phyloP scores from a whole-genome alignment of 2,888 invertebrate species.

The Tetheella fluctuosa region DNA sequence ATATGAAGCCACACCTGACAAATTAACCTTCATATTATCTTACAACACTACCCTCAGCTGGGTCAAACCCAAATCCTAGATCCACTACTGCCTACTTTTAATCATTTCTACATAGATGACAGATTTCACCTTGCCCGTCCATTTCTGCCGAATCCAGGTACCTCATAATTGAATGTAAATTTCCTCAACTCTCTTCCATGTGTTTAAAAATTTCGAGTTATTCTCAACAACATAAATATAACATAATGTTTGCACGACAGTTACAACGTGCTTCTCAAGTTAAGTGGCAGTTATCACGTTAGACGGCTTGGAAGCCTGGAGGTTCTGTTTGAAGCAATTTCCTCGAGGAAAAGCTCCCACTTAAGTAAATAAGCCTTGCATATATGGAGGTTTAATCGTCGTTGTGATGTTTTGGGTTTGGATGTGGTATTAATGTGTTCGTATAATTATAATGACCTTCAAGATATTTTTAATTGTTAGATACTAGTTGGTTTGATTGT shows the following conservation, averaged over 20 bases:
- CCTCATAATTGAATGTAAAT: too few species aligned
- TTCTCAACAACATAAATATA: not conserved
- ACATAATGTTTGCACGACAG: conserved; percentile 15
- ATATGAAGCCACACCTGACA: too few species aligned
- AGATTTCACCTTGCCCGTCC: too few species aligned
- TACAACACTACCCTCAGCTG: too few species aligned
- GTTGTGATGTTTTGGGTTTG: not conserved
- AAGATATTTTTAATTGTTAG: not conserved
- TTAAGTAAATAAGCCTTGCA: conserved; percentile 52
- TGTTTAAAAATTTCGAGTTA: not conserved
- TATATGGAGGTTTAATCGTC: conserved; percentile 36
- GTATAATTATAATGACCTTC: too few species aligned
- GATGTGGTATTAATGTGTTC: conserved; percentile 7
- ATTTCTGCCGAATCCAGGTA: too few species aligned
- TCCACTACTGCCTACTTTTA: too few species aligned
- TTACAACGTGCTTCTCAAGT: conserved; percentile 19
- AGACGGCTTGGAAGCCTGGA: conserved; percentile 25
- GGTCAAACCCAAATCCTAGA: too few species aligned
- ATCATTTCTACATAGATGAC: too few species aligned
- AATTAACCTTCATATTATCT: too few species aligned
- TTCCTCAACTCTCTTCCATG: too few species aligned
- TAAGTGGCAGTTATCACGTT: conserved; percentile 48
- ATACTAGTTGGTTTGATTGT: too few species aligned
- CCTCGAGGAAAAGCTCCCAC: conserved; percentile 40
- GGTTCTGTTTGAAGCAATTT: conserved; percentile 47